Percentiles rank a stretch among this genome's conserved stretches.
phyloP scores from a whole-genome alignment of 2,797 vertebrate species.

The Pangasius djambal region DNA sequence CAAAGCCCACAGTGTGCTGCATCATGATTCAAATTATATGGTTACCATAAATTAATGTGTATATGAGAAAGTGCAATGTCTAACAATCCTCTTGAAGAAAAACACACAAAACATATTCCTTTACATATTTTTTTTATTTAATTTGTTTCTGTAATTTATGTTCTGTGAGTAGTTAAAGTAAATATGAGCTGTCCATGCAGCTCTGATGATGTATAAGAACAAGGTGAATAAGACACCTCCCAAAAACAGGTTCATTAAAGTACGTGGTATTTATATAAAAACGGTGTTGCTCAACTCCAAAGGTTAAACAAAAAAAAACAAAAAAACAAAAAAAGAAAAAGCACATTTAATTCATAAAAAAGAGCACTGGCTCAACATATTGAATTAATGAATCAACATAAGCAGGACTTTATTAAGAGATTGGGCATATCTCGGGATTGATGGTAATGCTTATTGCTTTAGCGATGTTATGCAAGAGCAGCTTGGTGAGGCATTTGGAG shows the following conservation, averaged over 20 bases:
- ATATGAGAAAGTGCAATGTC: neutral
- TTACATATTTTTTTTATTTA: neutral
- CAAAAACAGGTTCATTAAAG: slow-evolving; percentile 48
- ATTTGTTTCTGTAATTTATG: neutral
- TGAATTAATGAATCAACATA: neutral
- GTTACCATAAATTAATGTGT: neutral
- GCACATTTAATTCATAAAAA: neutral
- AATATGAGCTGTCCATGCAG: slow-evolving; percentile 44
- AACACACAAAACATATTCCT: neutral
- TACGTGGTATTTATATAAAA: slow-evolving; percentile 55
- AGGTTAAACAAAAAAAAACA: neutral
- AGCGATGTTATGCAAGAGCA: slow-evolving; percentile 62
- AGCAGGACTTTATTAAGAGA: neutral
- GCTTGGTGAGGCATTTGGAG: slow-evolving; percentile 63
- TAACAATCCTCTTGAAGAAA: neutral
- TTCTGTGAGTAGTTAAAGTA: slow-evolving; percentile 34
- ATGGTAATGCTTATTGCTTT: slow-evolving; percentile 55
- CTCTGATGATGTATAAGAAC: slow-evolving; percentile 40
- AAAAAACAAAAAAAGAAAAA: neutral
- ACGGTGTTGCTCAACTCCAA: slow-evolving; percentile 46
- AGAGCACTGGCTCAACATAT: neutral
- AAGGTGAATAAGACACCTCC: slow-evolving; percentile 42
- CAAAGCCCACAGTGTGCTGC: neutral
- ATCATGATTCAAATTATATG: neutral
- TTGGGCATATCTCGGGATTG: slow-evolving; percentile 69